Evolutionary conservation across 2,113 vertebrate genomes (phyloP), one percentile per base, ranked within the genome.

Genomic region (Cheilinus undulatus): DNA sequence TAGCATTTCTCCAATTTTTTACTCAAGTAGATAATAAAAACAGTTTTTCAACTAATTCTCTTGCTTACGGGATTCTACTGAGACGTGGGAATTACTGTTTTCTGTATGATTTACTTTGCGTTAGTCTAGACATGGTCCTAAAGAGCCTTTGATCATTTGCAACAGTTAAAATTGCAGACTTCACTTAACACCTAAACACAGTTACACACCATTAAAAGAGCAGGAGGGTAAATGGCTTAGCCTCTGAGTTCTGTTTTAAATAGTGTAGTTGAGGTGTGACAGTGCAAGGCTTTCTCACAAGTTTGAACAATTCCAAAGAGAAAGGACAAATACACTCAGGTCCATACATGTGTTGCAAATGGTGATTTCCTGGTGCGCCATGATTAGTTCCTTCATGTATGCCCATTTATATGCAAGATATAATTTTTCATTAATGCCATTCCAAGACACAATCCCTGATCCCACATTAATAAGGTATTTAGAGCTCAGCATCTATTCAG

Each of bases 181-280:
- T 23, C 57, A 74, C 56, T 62, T 78, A 76, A 82, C 70, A 83
- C 72, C 17, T n/a, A 85, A 65, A 46, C 56, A 87, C 64, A 72
- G 45, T 73, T 66, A 67, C 17, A 79, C 56, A 67, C 27, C 56
- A 86, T 38, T 48, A 28, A 28, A 74, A 71, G 46, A 80, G 51
- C 66, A 76, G 45, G 30, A 52, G 11, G 57, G 36, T 38, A 36
- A 40, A 62, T 40, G 28, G 12, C 40, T 63, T 23, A 54, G 26
- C 28, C 27, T 70, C 42, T 11, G 38, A 54, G 53, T 76, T 58
- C 8, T 30, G 32, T 76, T 50, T 15, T 22, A 23, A 14, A 64
- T 19, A 20, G n/a, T 34, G 9, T 24, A 61, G 17, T 48, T 46
- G 10, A 59, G 10, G 11, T 34, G 46, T 60, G 26, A 62, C 5